These are phyloP conservation scores for Heloderma charlesbogerti DNA, from an alignment of 2,113 vertebrate genomes.

Conservation along the genomic window DNA sequence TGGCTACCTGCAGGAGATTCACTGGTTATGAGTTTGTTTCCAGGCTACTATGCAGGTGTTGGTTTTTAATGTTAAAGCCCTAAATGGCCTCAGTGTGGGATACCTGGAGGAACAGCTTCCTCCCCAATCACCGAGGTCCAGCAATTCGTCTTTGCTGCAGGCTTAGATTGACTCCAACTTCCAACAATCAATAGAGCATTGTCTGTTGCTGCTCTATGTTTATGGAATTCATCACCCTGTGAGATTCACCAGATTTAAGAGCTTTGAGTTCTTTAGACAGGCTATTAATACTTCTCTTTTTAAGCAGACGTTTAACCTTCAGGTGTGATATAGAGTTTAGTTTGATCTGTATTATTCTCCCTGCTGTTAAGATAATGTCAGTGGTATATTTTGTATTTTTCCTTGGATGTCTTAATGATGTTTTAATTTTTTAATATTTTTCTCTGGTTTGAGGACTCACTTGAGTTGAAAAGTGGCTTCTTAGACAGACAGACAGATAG, in stretches of 20 bases:
- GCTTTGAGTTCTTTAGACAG: neutral
- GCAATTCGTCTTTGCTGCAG: neutral
- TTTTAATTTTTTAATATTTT: neutral
- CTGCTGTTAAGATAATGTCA: neutral
- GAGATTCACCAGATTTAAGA: neutral
- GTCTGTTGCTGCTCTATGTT: neutral
- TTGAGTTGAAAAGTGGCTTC: neutral
- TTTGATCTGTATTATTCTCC: neutral
- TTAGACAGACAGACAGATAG: neutral
- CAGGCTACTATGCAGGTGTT: neutral
- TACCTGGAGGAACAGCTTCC: neutral
- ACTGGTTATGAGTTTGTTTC: neutral
- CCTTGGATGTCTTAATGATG: neutral
- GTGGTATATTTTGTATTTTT: neutral
- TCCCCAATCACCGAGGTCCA: neutral
- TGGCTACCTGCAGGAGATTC: neutral
- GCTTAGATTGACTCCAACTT: neutral
- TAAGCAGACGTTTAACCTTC: neutral
- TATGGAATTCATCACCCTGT: neutral
- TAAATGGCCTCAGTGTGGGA: neutral
- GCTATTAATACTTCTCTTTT: neutral
- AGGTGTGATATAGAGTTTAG: neutral
- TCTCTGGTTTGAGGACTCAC: neutral
- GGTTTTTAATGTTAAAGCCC: neutral
- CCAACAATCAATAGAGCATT: neutral